Percentiles rank a stretch among this genome's conserved stretches.
These are phyloP conservation scores for Amphipyra berbera DNA, from an alignment of 2,888 invertebrate genomes.

Conservation along the genomic window DNA sequence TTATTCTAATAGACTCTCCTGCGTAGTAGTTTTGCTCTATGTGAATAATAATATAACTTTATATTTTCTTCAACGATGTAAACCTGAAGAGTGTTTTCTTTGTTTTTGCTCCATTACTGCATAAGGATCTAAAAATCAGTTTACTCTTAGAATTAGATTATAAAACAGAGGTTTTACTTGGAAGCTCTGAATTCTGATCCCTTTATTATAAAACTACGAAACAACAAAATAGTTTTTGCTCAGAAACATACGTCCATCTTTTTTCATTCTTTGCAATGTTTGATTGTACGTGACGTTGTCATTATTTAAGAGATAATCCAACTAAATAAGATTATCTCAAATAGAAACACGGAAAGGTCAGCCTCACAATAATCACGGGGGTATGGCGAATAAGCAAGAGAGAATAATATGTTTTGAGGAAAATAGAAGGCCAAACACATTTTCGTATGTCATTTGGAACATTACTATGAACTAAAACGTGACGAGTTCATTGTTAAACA, in stretches of 20 bases:
- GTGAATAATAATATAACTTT: conserved; percentile 24
- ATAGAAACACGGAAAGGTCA: conserved; percentile 26
- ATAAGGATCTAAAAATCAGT: conserved; percentile 4
- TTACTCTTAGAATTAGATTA: no score
- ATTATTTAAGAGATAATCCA: conserved; percentile 26
- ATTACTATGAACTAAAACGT: conserved; percentile 13
- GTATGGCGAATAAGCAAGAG: neutral
- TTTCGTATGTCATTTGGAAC: conserved; percentile 23
- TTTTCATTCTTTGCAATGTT: conserved; percentile 3
- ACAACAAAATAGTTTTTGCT: no score
- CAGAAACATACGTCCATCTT: neutral
- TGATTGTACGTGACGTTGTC: conserved; percentile 7
- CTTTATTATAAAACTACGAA: neutral
- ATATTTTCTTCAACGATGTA: conserved; percentile 15
- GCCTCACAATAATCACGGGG: conserved; percentile 11
- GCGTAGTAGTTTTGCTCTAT: conserved; percentile 9
- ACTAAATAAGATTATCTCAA: conserved; percentile 18
- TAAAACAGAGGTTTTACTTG: neutral
- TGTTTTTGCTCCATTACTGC: neutral
- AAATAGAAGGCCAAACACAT: conserved; percentile 20
- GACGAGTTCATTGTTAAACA: conserved; percentile 7
- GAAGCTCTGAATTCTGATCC: neutral
- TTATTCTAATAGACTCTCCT: conserved; percentile 25
- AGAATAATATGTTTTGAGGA: conserved; percentile 3
- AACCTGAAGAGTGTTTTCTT: conserved; percentile 12